Percentiles rank a stretch among this genome's conserved stretches.
Conservation (phyloP, 2,888 invertebrate species). For the Acanthococcus lagerstroemiae region DNA sequence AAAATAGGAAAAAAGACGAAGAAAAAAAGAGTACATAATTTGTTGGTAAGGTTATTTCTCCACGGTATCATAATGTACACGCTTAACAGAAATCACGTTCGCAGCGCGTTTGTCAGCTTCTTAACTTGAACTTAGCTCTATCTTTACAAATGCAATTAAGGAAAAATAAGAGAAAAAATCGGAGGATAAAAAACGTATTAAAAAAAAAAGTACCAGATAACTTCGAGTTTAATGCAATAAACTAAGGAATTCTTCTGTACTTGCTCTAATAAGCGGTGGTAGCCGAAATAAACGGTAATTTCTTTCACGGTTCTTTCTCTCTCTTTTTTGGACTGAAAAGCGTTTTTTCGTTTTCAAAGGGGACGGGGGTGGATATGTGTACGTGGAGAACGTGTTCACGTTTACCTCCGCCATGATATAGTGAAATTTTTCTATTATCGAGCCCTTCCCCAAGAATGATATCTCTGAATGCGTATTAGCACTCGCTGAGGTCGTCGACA, state of each 20-base stretch:
- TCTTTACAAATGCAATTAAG: conserved; percentile 31
- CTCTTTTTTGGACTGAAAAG: too few relatives aligned
- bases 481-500: too few relatives aligned
- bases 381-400: too few relatives aligned
- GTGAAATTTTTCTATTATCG: neutral
- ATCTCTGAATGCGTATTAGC: neutral
- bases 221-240: conserved; percentile 26
- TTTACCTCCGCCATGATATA: too few relatives aligned
- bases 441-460: neutral
- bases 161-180: conserved; percentile 22
- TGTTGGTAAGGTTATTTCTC: conserved; percentile 29
- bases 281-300: conserved; percentile 28
- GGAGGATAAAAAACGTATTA: neutral
- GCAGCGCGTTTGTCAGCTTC: conserved; percentile 29
- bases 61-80: conserved; percentile 30
- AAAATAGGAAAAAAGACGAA: conserved; percentile 3
- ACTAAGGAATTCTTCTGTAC: conserved; percentile 24
- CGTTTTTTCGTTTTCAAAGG: too few relatives aligned
- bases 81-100: conserved; percentile 28
- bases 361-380: too few relatives aligned
- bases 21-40: conserved; percentile 18
- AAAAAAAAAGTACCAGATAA: conserved; percentile 19
- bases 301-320: conserved; percentile 15
- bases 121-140: conserved; percentile 30
- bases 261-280: conserved; percentile 27